A percentile compares a stretch with the other conserved stretches of the same genome.
Conservation (phyloP, 1,140 invertebrate genomes). For the Radopholus similis region DNA sequence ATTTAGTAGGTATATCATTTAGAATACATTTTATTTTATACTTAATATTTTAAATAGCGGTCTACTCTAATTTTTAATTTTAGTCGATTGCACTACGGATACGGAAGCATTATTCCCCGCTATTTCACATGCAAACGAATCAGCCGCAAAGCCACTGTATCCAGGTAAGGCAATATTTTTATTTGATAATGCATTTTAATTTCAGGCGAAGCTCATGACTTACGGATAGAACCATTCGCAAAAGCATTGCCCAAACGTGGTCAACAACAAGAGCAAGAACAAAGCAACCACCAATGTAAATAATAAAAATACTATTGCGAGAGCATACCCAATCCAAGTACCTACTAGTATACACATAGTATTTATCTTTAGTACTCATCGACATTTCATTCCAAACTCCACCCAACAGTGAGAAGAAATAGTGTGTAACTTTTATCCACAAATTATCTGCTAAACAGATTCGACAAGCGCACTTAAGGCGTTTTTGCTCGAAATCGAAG, state of each 20-base stretch:
- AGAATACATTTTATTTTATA: not conserved
- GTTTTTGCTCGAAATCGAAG: conserved; percentile 49
- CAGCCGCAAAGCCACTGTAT: not conserved
- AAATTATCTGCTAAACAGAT: conserved; percentile 32
- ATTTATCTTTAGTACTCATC: too few relatives aligned
- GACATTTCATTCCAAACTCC: conserved; percentile 60
- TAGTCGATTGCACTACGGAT: conserved; percentile 15
- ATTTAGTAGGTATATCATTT: not conserved
- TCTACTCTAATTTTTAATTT: not conserved
- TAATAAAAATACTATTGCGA: too few relatives aligned
- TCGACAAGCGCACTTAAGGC: conserved; percentile 41
- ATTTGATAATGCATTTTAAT: too few relatives aligned
- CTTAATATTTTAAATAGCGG: not conserved
- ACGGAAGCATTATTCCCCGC: conserved; percentile 2
- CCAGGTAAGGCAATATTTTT: too few relatives aligned
- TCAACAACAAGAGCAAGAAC: conserved; percentile 3
- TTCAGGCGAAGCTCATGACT: conserved; percentile 53
- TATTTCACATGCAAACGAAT: too few relatives aligned
- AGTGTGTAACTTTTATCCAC: not conserved
- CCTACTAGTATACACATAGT: too few relatives aligned
- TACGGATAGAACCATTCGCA: conserved; percentile 47
- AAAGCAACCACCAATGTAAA: too few relatives aligned
- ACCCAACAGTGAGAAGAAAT: conserved; percentile 44
- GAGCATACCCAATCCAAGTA: too few relatives aligned
- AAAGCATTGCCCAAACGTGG: conserved; percentile 43